phyloP scores from a whole-genome alignment of 2,113 vertebrate species.

The Oreocharis arfaki region DNA sequence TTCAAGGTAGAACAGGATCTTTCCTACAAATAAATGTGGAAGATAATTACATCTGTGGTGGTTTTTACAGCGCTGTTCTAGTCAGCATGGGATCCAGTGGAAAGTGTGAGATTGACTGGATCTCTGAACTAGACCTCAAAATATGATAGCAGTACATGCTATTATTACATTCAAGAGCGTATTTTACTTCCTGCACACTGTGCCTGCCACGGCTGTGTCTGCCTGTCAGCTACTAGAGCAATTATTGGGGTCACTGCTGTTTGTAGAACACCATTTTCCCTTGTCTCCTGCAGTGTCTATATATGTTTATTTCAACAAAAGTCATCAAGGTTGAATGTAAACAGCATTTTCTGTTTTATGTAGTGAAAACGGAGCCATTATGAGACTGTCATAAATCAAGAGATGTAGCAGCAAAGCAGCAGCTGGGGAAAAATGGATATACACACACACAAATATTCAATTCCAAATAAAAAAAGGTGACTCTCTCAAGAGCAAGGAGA shows the following conservation, averaged over 20 bases:
- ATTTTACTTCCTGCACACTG: not conserved
- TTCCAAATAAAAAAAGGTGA: not conserved
- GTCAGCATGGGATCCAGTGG: not conserved
- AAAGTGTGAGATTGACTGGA: not conserved
- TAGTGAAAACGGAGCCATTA: not conserved
- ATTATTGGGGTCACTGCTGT: not conserved
- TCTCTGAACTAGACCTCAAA: not conserved
- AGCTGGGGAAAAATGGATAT: not conserved
- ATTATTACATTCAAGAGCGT: not conserved
- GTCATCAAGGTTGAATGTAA: not conserved
- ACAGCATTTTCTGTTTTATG: not conserved
- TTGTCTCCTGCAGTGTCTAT: not conserved
- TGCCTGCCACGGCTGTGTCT: not conserved
- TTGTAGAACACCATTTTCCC: not conserved
- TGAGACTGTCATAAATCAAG: not conserved
- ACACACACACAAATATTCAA: not conserved
- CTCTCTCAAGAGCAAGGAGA: not conserved
- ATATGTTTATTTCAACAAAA: not conserved
- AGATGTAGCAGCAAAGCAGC: not conserved
- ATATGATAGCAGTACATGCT: fast-evolving
- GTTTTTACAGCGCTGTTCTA: not conserved
- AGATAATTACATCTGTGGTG: no score
- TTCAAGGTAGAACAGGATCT: not conserved
- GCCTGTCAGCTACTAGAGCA: not conserved
- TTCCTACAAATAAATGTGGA: fast-evolving